phyloP scores from a whole-genome alignment of 2,797 vertebrate genomes.

The Remorina albescens region DNA sequence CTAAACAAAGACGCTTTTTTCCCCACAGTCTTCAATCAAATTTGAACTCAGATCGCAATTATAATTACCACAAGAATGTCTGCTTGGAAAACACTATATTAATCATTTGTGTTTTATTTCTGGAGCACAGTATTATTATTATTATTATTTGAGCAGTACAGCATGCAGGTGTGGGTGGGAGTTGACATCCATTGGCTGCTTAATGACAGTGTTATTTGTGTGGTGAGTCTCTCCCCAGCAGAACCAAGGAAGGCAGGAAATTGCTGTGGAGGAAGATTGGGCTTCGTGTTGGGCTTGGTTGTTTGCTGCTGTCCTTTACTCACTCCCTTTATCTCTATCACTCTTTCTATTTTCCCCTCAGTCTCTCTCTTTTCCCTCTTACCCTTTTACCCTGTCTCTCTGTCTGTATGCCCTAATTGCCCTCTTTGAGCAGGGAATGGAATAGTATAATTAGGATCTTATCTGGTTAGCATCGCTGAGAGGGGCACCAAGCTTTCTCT shows the following conservation, averaged over 20 bases:
- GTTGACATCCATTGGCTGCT: conserved; percentile 76
- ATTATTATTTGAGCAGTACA: conserved; percentile 64
- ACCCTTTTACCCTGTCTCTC: conserved; percentile 68
- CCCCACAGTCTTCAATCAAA: conserved; percentile 28
- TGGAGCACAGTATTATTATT: conserved; percentile 44
- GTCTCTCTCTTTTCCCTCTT: conserved; percentile 31
- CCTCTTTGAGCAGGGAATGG: conserved; percentile 78
- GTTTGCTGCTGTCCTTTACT: conserved; percentile 62
- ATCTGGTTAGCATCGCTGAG: conserved; percentile 80
- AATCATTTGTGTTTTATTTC: conserved; percentile 63
- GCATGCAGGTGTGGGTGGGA: conserved; percentile 82
- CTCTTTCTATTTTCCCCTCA: conserved; percentile 33
- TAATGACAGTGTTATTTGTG: conserved; percentile 83
- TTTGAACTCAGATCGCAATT: conserved; percentile 30
- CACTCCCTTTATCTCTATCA: conserved; percentile 21
- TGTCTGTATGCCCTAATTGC: conserved; percentile 78
- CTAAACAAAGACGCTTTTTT: not conserved
- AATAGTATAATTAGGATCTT: conserved; percentile 86
- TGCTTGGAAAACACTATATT: conserved; percentile 42
- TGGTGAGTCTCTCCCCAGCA: conserved; percentile 70
- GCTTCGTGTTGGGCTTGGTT: conserved; percentile 78
- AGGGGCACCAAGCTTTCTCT: conserved; percentile 71
- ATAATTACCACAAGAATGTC: conserved; percentile 16
- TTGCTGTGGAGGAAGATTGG: conserved; percentile 84
- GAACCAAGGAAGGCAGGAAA: conserved; percentile 80